Percentiles rank a stretch among this genome's conserved stretches.
phyloP scores from a whole-genome alignment of 2,113 vertebrate genomes.

The Nesoenas mayeri region DNA sequence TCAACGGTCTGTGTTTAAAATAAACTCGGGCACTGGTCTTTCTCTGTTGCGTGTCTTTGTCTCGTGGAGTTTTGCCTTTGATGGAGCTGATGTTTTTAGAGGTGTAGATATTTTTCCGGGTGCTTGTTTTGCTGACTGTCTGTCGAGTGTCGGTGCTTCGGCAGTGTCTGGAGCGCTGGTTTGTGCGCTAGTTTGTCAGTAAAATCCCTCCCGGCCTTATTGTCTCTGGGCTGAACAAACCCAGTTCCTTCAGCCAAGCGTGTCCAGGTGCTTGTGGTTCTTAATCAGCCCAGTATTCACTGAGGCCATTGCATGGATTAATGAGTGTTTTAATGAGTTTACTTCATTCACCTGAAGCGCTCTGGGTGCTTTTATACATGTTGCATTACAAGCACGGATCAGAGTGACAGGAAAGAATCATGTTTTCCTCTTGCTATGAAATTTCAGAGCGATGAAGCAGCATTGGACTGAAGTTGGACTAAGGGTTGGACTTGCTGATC shows the following conservation, averaged over 20 bases:
- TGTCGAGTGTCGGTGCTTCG: not conserved
- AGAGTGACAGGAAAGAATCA: not conserved
- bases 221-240: not conserved
- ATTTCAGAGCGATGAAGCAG: not conserved
- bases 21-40: not conserved
- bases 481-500: too few relatives aligned
- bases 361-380: fast-evolving
- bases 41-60: not conserved
- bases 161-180: not conserved
- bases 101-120: not conserved
- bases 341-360: not conserved
- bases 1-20: not conserved
- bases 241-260: not conserved
- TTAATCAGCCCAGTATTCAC: not conserved
- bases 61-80: not conserved
- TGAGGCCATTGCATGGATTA: not conserved
- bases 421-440: not conserved
- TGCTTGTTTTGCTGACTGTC: not conserved
- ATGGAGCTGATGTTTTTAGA: not conserved
- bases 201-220: not conserved
- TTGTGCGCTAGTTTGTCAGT: not conserved
- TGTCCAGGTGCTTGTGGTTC: not conserved
- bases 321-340: not conserved
- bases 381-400: not conserved
- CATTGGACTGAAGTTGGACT: too few relatives aligned